Base-by-base conservation (phyloP, 2,888 invertebrate genomes). In the Lepidonotus clava region DNA sequence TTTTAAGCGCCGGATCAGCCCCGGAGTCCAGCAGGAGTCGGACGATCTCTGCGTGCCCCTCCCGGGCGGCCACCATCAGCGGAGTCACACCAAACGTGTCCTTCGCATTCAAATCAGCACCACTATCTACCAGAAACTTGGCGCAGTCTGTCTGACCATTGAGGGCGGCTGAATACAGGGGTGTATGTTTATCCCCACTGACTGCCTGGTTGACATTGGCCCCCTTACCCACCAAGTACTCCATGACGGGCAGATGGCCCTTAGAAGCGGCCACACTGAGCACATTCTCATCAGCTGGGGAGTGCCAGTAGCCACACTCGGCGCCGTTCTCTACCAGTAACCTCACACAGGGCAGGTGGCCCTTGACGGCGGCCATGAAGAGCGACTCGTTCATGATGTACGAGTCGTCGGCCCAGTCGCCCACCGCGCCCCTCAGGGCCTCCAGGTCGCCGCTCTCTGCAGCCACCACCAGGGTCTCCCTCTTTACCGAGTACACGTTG, bases 11-110 rank as follows among this genome's bases (percentile, higher is more conserved):
- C 0, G 92, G 91, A 66, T 93, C 91, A 76, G 91, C 91, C 5
- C 92, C 92, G 38, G 92, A 91, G 46, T 92, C 92, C n/a, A 93
- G 84, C n/a, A 93, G 89, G 6, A 93, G 87, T 84, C 91, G 91
- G 6, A 93, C 92, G 67, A 93, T 87, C 71, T 92, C 92, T 36
- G 90, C 90, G 80, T 92, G 91, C 8, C 91, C 92, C 67, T 92
- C 85, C 88, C 92, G 92, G 36, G 91, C 90, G 14, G 93, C 93
- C 93, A 92, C 92, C 88, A 93, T 93, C 41, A 93, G 88, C 0
- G 92, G 92, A 32, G 92, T 92, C 92, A 80, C 0, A 24, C 80
- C 80, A 24, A 80, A 80, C 1, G 80, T 80, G 46, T 80, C 80
- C 41, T 46, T 46, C 11, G 80, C 46, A 46, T 80, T 51, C 1